Evolutionary conservation across 2,888 invertebrate species (phyloP).

Genomic region (Globia sparganii): DNA sequence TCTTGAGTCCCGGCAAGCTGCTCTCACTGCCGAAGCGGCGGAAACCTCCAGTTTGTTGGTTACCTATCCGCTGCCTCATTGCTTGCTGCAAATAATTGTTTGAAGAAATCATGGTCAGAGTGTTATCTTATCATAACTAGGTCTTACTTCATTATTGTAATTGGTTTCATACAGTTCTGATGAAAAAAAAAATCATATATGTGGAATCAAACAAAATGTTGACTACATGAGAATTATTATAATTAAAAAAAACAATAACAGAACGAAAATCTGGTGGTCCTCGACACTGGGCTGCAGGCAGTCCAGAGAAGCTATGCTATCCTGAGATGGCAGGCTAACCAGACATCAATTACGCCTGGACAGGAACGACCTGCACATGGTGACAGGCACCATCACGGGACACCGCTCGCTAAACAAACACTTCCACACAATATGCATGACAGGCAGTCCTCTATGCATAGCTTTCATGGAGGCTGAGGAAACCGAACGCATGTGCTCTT

Average conservation of each 20-base stretch:
- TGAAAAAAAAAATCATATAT: not conserved
- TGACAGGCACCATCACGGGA: too few relatives aligned
- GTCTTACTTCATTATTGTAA: not conserved
- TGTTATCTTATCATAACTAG: not conserved
- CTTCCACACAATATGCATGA: too few relatives aligned
- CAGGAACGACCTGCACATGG: too few relatives aligned
- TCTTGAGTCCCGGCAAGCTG: slow-evolving; percentile 73
- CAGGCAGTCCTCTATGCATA: too few relatives aligned
- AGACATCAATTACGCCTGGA: too few relatives aligned
- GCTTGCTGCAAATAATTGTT: slow-evolving; percentile 69
- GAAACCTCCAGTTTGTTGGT: slow-evolving; percentile 62
- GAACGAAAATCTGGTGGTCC: too few relatives aligned
- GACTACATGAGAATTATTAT: not conserved
- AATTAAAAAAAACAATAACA: not conserved
- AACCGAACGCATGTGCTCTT: too few relatives aligned
- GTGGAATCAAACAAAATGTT: not conserved
- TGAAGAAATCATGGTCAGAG: not conserved
- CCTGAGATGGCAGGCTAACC: too few relatives aligned
- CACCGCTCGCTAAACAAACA: too few relatives aligned
- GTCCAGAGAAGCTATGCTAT: too few relatives aligned
- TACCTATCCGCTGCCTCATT: slow-evolving; percentile 74
- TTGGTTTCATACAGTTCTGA: not conserved
- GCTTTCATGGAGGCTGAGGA: too few relatives aligned
- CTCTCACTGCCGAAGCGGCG: slow-evolving; percentile 79
- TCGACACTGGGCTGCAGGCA: too few relatives aligned